Evolutionary conservation across 2,888 invertebrate species (phyloP).

Genomic region (Elaeidobius kamerunicus): DNA sequence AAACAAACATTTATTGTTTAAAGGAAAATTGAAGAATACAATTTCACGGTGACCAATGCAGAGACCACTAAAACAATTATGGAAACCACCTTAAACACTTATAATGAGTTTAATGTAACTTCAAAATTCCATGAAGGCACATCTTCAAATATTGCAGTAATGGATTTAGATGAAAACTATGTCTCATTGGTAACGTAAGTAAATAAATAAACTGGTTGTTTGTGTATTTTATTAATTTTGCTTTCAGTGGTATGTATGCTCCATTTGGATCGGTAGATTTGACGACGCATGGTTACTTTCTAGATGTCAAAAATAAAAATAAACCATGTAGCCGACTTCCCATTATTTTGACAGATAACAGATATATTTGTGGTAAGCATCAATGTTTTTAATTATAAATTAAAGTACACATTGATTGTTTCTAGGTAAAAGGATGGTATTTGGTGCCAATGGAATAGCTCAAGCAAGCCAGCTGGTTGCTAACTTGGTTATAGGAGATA

Average conservation of each 20-base stretch:
- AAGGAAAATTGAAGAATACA: constrained; percentile 40
- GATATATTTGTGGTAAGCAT: constrained; percentile 49
- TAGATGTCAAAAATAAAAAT: constrained; percentile 47
- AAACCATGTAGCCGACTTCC: constrained; percentile 44
- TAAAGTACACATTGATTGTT: too few species aligned
- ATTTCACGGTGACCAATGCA: constrained; percentile 39
- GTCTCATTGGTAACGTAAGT: constrained; percentile 66
- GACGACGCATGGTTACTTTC: constrained; percentile 53
- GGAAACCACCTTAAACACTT: constrained; percentile 41
- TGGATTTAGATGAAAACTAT: constrained; percentile 65
- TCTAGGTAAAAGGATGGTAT: constrained; percentile 49
- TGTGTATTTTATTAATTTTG: constrained; percentile 9
- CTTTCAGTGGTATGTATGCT: constrained; percentile 54
- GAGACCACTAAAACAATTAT: constrained; percentile 36
- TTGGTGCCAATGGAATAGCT: constrained; percentile 54
- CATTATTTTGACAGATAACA: constrained; percentile 46
- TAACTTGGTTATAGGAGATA: constrained; percentile 49
- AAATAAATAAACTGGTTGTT: constrained; percentile 3
- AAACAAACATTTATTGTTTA: background rate
- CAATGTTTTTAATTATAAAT: background rate
- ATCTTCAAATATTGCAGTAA: constrained; percentile 61
- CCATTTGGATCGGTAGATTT: constrained; percentile 54
- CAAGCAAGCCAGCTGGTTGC: constrained; percentile 53
- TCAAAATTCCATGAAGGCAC: constrained; percentile 47
- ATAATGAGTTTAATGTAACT: constrained; percentile 41